Base-by-base conservation (phyloP, 2,113 vertebrate species). In the Pelobates fuscus region DNA sequence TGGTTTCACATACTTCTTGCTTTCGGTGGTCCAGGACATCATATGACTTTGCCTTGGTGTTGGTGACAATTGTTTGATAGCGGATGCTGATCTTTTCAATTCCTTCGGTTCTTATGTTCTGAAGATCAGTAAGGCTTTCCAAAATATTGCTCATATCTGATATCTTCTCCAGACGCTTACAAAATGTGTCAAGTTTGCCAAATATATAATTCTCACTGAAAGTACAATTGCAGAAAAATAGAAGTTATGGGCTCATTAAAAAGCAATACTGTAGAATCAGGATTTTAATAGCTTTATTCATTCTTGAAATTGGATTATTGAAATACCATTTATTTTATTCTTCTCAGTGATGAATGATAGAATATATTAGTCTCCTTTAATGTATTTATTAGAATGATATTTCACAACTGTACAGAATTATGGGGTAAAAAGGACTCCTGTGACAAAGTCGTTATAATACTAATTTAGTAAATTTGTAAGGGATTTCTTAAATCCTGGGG, bases 171-270 rank as follows among this genome's bases (percentile, higher is more conserved):
- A 95, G 81, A 29, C 89, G 91, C 58, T 87, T 85, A 84, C 93
- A 95, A 83, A 95, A 95, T 3, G 87, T 81, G 29, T 92, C 89
- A 77, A 94, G 91, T 86, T 93, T 94, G 69, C 93, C 92, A 76
- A 95, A 94, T 77, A 95, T 93, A 58, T 92, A 92, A 80, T 93
- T 94, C 78, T 94, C 92, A 86, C 93, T 95, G 80, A 26, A 41
- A 77, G 62, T 12, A 46, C 21, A 60, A 44, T 27, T n/a, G 20
- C 30, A 58, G 15, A 52, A 32, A 61, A n/a, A 46, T 23, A 80
- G 61, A 81, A 78, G 2, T 78, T 27, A 59, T 6, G 0, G 14
- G 59, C 26, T 17, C 52, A 21, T 67, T 78, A 66, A 7, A 21
- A 32, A 81, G 25, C 23, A n/a, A 59, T 26, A 58, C n/a, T 24